Percentiles rank a stretch among this genome's conserved stretches.
Evolutionary conservation across 53 echinoderm and acorn worm genomes (phyloP).

Genomic region (Paelopatides confundens): DNA sequence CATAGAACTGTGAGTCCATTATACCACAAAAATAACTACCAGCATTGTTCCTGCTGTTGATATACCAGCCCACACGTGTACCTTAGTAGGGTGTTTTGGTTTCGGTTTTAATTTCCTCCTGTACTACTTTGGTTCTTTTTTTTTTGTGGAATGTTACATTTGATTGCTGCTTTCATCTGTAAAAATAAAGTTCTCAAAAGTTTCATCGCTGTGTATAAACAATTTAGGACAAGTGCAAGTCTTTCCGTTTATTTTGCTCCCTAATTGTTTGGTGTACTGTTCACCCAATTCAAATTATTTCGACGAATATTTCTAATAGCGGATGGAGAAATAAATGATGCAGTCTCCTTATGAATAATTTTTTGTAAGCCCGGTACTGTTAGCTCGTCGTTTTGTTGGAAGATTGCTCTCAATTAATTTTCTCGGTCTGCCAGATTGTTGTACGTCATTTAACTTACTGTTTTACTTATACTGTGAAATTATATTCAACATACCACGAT

Average conservation of each 20-base stretch:
- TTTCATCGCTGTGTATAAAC: background rate
- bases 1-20: slow-evolving; percentile 52
- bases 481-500: no score
- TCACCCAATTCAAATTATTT: no score
- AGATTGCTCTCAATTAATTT: no score
- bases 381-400: no score
- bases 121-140: background rate
- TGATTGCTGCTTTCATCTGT: slow-evolving; percentile 48
- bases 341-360: no score
- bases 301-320: no score
- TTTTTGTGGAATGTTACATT: slow-evolving; percentile 39
- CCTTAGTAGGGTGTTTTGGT: slow-evolving; percentile 53
- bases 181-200: slow-evolving; percentile 58
- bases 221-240: slow-evolving; percentile 19
- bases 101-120: slow-evolving; percentile 7
- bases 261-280: slow-evolving; percentile 1
- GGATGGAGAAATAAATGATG: no score
- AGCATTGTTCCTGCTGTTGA: slow-evolving; percentile 47
- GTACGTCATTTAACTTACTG: no score
- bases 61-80: slow-evolving; percentile 67
- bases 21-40: slow-evolving; percentile 55
- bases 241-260: slow-evolving; percentile 8
- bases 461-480: no score
- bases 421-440: no score
- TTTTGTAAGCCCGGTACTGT: no score